Base-by-base conservation (phyloP, 2,888 invertebrate species). In the Apodemia duryi region DNA sequence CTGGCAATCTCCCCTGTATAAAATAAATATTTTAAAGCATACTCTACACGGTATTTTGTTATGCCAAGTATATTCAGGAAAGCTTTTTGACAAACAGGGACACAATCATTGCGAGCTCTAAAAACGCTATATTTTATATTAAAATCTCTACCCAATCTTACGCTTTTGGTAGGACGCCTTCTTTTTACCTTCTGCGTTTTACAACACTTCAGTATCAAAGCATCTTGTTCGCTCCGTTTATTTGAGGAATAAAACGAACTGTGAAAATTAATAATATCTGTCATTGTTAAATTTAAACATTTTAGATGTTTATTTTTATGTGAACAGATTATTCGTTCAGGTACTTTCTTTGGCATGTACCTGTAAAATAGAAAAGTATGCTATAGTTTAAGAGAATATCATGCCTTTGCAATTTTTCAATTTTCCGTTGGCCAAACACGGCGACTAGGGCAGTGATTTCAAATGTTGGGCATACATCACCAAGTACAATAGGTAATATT, bases 31-130 rank as follows among this genome's bases (percentile, higher is more conserved):
- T 69, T 69, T 64, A 71, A 66, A 63, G 62, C 70, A 63, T 64
- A 66, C 54, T 66, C 51, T 62, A 69, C 67, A 65, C 67, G 65
- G 65, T 69, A 68, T 64, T 69, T 69, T 65, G 67, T 70, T 11
- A 70, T 67, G 63, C 67, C 69, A 67, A 71, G 69, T 65, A 66
- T 69, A 64, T 65, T 65, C 62, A 68, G 52, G 54, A 71, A 71
- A 28, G 51, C 64, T 68, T 67, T 67, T 66, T 69, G 70, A 64
- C 67, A 71, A 65, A 70, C 21, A 21, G 66, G 68, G 54, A 68
- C 65, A 61, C 63, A 66, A 63, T 66, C 64, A 64, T 66, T 66
- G 63, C 52, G 63, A 66, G 66, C 63, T 66, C 61, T 66, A 52
- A 66, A 66, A 63, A 66, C 62, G 38, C 54, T 66, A 65, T 69